These are phyloP conservation scores for Picus viridis DNA, from an alignment of 2,797 vertebrate genomes.

Conservation along the genomic window DNA sequence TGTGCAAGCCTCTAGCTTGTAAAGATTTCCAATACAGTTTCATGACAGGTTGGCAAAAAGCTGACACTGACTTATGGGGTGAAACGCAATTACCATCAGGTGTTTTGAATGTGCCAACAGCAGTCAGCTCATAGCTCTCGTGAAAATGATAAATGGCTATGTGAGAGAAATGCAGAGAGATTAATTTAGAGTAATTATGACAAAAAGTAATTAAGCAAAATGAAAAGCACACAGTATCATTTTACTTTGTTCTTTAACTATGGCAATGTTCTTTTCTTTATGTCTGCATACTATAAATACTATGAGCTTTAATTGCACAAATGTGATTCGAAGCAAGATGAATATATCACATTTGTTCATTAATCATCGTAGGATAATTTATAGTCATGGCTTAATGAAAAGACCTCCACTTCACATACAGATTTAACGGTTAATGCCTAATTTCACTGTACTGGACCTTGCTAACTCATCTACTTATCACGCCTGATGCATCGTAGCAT, in stretches of 20 bases:
- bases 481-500: background rate
- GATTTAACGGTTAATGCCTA: background rate
- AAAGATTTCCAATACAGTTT: background rate
- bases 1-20: background rate
- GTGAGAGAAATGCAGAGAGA: background rate
- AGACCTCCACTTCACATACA: background rate
- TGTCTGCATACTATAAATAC: background rate
- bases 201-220: conserved; percentile 4
- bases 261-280: background rate
- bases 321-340: background rate
- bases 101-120: background rate
- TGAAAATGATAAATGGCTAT: background rate
- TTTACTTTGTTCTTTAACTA: background rate
- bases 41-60: background rate
- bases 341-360: background rate
- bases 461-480: background rate
- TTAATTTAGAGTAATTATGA: background rate
- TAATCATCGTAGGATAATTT: background rate
- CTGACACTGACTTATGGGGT: background rate
- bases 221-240: background rate
- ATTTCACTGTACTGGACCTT: background rate
- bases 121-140: background rate
- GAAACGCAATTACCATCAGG: background rate
- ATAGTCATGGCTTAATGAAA: background rate
- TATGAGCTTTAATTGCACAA: background rate